Percentiles rank a stretch among this genome's conserved stretches.
Conservation (phyloP, 1,140 invertebrate species). For the Whitmania pigra region DNA sequence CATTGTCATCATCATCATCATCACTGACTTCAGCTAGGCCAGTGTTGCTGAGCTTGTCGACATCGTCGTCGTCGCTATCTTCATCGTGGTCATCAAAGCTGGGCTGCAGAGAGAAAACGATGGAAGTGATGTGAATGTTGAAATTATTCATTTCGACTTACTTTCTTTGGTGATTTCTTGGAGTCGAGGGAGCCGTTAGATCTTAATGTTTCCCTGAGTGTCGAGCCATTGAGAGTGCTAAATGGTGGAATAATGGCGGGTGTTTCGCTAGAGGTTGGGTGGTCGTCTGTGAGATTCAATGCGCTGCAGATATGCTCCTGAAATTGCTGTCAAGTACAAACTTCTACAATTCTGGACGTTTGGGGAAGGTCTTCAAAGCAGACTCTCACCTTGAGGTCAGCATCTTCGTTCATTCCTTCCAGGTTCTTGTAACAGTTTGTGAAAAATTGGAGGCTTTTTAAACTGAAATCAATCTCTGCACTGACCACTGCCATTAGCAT, state of each 20-base stretch:
- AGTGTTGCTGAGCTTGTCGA: background rate
- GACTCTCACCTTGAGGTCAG: background rate
- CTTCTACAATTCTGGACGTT: background rate
- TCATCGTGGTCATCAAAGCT: background rate
- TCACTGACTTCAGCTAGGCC: too few species aligned
- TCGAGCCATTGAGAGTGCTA: background rate
- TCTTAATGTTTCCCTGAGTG: background rate
- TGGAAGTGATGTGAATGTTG: background rate
- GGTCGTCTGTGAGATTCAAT: background rate
- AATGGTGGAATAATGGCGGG: background rate
- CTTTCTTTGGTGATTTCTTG: conserved; percentile 4
- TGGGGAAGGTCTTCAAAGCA: background rate
- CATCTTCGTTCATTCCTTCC: conserved; percentile 6
- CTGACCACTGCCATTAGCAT: background rate
- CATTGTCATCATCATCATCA: background rate
- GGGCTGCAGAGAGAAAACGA: background rate
- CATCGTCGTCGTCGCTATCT: background rate
- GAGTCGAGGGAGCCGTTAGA: background rate
- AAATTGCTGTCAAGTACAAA: background rate
- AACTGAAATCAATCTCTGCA: conserved; percentile 3
- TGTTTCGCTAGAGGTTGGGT: background rate
- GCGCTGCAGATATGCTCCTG: background rate
- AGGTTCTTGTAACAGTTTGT: conserved; percentile 4
- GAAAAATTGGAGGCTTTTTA: conserved; percentile 7
- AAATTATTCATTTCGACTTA: background rate